Percentiles rank a stretch among this genome's conserved stretches.
Conservation (phyloP, 2,113 vertebrate genomes). For the Cavia porcellus region DNA sequence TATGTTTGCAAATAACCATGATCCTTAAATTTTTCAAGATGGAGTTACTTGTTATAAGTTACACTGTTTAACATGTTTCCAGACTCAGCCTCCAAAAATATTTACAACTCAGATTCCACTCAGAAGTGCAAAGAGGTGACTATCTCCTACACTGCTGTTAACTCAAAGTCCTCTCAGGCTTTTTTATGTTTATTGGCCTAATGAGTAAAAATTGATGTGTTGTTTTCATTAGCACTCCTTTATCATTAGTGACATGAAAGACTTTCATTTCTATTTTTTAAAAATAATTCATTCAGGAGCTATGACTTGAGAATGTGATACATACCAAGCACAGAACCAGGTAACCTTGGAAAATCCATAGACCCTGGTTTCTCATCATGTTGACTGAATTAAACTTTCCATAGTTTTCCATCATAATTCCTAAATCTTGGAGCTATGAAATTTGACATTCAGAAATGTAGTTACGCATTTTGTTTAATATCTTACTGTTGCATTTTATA, state of each 20-base stretch:
- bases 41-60: slow-evolving; percentile 25
- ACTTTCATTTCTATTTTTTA: background rate
- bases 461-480: background rate
- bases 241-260: background rate
- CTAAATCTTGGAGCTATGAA: background rate
- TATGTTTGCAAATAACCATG: slow-evolving; percentile 20
- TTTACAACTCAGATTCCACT: background rate
- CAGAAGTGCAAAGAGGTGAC: background rate
- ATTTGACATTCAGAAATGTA: background rate
- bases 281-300: background rate
- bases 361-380: background rate
- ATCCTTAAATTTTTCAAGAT: slow-evolving; percentile 48
- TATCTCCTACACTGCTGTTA: background rate
- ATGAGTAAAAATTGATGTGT: background rate
- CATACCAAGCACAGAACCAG: background rate
- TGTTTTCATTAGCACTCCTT: background rate
- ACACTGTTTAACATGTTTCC: background rate
- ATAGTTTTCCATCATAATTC: background rate
- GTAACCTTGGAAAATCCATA: background rate
- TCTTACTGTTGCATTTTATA: background rate
- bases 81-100: background rate
- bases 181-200: background rate
- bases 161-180: background rate
- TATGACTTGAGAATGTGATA: background rate
- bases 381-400: background rate